Base-by-base conservation (phyloP, 2,113 vertebrate species). In the Daubentonia madagascariensis region DNA sequence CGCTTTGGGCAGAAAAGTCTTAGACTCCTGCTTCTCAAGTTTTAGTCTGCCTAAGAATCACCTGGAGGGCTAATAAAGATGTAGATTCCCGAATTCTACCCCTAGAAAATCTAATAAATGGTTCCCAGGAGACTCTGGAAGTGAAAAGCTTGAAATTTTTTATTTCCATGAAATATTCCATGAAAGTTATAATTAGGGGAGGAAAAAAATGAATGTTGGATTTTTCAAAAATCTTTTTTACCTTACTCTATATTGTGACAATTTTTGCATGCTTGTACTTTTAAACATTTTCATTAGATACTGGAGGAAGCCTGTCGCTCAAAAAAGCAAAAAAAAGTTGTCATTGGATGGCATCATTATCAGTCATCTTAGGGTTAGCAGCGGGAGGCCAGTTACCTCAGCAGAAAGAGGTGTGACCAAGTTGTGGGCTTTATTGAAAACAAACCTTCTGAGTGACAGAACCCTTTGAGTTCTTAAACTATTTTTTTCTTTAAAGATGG, bases 101-200 rank as follows among this genome's bases (percentile, higher is more conserved):
- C 14, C 16, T 23, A 54, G 54, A 70, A 12, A 30, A 9, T 87
- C 16, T 70, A 75, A 84, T 48, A 79, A 61, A 45, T 22, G 83
- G 65, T 92, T 85, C 54, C 9, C 16, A 50, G 25, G n/a, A 83
- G 23, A 93, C 25, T 40, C 48, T 91, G 9, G 35, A 45, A 73
- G 28, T 61, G 45, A 48, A 68, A 93, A 75, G 43, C 32, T 76
- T 85, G 73, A 88, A 25, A 20, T n/a, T 45, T 97, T 89, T 92
- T 87, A 83, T 73, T 94, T 86, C 84, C 91, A 14, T 75, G 48
- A 87, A 86, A 57, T 43, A 83, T 28, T 65, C 57, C 3, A 45
- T 97, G 90, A 48, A 84, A 81, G 65, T 35, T 89, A 52, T 40
- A 85, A 86, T 81, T 89, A 85, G 50, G n/a, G 45, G 68, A 83